Conservation (phyloP, 2,888 invertebrate species). For the Vanessa cardui region DNA sequence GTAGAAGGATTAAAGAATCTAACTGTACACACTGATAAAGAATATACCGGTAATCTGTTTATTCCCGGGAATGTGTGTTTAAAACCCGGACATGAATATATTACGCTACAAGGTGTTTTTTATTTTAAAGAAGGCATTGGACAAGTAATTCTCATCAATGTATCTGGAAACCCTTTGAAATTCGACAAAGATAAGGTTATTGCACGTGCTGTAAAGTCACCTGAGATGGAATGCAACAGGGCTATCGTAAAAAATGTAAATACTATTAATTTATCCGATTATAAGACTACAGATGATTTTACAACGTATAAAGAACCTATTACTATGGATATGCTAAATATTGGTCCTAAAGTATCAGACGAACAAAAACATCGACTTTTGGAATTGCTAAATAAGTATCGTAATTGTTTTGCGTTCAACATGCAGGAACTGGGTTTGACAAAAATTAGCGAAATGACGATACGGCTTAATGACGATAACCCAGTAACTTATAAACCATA, state of each 20-base stretch:
- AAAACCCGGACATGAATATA: neutral
- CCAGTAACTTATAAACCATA: conserved; percentile 19
- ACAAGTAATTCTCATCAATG: neutral
- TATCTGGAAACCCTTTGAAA: neutral
- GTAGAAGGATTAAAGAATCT: neutral
- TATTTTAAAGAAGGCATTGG: neutral
- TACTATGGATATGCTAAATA: neutral
- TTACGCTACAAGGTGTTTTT: neutral
- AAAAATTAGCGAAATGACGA: conserved; percentile 30
- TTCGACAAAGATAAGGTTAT: neutral
- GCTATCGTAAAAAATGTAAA: neutral
- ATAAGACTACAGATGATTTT: neutral
- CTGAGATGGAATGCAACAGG: neutral
- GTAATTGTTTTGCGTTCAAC: conserved; percentile 31
- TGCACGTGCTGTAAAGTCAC: neutral
- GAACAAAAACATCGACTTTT: conserved; percentile 3
- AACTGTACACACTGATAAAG: neutral
- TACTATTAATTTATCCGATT: neutral
- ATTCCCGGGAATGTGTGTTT: neutral
- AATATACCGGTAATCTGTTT: neutral
- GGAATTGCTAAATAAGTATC: conserved; percentile 20
- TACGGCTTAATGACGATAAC: conserved; percentile 20
- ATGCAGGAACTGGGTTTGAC: conserved; percentile 30
- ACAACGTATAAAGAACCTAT: neutral
- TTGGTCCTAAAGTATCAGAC: conserved; percentile 4